phyloP scores from a whole-genome alignment of 2,113 vertebrate genomes.

The Tetraodon nigroviridis region DNA sequence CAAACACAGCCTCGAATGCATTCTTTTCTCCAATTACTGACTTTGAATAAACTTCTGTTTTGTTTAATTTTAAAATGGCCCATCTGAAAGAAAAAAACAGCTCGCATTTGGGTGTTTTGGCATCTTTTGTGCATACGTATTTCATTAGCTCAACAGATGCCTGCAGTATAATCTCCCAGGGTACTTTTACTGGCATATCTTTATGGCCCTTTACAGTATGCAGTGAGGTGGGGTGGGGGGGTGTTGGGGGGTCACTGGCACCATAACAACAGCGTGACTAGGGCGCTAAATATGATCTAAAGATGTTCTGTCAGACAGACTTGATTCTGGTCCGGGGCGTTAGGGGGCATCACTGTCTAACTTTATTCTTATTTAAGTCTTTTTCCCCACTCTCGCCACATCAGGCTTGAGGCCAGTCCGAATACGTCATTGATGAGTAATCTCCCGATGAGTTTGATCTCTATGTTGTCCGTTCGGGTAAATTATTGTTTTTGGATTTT shows the following conservation, averaged over 20 bases:
- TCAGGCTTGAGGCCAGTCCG: slow-evolving; percentile 1
- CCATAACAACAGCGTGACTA: slow-evolving; percentile 35
- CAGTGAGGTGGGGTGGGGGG: slow-evolving; percentile 3
- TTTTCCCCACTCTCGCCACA: slow-evolving; percentile 1
- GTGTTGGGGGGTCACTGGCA: slow-evolving; percentile 26
- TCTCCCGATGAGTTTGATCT: too few relatives aligned
- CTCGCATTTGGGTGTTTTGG: slow-evolving; percentile 55
- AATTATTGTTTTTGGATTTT: too few relatives aligned
- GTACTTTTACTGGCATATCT: slow-evolving; percentile 66
- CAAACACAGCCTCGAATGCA: too few relatives aligned
- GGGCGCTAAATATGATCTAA: slow-evolving; percentile 26
- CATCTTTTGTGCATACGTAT: slow-evolving; percentile 60
- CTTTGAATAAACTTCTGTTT: slow-evolving; percentile 5
- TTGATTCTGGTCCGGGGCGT: slow-evolving; percentile 38
- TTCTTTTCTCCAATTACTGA: neutral
- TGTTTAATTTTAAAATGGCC: slow-evolving; percentile 15
- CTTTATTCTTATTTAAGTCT: slow-evolving; percentile 13
- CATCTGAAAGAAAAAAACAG: slow-evolving; percentile 47
- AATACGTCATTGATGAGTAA: too few relatives aligned
- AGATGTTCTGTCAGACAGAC: slow-evolving; percentile 10
- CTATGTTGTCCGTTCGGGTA: too few relatives aligned
- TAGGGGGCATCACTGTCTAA: slow-evolving; percentile 40
- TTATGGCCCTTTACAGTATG: slow-evolving; percentile 59
- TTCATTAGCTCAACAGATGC: slow-evolving; percentile 71
- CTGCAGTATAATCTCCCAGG: slow-evolving; percentile 65